phyloP scores from a whole-genome alignment of 2,113 vertebrate species.

The Malurus alboscapulatus region DNA sequence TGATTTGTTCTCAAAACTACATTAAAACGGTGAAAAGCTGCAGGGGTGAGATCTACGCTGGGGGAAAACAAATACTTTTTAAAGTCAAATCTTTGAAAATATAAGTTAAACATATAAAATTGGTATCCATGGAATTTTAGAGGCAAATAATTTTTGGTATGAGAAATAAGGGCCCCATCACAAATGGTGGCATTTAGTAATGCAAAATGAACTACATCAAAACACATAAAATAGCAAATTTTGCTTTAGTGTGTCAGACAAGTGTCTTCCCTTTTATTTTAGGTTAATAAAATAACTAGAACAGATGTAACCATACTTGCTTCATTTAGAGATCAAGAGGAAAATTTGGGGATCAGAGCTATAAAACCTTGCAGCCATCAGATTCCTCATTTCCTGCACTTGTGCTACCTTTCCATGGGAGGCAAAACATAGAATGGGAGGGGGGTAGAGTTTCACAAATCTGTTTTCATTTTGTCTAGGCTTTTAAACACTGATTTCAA shows the following conservation, averaged over 20 bases:
- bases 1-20: not conserved
- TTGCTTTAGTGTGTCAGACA: not conserved
- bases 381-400: not conserved
- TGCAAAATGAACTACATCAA: not conserved
- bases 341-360: not conserved
- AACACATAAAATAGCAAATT: not conserved
- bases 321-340: not conserved
- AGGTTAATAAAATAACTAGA: not conserved
- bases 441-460: not conserved
- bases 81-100: not conserved
- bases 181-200: not conserved
- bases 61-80: not conserved
- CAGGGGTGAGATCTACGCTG: not conserved
- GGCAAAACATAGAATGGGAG: not conserved
- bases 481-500: constrained; percentile 27
- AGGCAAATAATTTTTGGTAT: not conserved
- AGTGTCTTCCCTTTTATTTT: not conserved
- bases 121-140: not conserved
- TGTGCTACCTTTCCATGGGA: constrained; percentile 11
- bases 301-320: not conserved
- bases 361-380: not conserved
- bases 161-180: not conserved
- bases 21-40: not conserved
- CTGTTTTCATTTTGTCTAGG: constrained; percentile 12
- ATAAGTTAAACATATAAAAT: not conserved